Evolutionary conservation across 2,797 vertebrate species (phyloP).

Genomic region (Chiloscyllium punctatum): DNA sequence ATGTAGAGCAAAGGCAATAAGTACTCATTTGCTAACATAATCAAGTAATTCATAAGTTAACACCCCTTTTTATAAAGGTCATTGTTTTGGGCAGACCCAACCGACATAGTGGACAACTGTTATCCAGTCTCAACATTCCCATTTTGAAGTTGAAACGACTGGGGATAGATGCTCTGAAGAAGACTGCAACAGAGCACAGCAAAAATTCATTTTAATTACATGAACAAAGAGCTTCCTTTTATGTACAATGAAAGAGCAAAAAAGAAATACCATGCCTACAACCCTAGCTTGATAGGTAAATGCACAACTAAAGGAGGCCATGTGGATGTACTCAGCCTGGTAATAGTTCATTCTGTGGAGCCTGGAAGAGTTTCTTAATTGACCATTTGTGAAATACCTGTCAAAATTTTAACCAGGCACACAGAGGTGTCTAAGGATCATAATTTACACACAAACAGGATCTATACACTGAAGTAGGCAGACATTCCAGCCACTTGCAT

Average conservation of each 20-base stretch:
- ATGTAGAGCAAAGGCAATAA: not conserved
- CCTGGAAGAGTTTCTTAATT: not conserved
- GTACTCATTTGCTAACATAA: not conserved
- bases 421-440: not conserved
- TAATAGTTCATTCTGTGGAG: not conserved
- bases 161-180: not conserved
- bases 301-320: not conserved
- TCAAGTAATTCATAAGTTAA: not conserved
- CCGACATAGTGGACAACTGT: not conserved
- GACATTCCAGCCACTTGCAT: not conserved
- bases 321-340: too few relatives aligned
- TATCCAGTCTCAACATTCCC: not conserved
- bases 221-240: not conserved
- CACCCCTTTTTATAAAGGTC: not conserved
- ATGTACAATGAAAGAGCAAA: not conserved
- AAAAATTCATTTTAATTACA: not conserved
- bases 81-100: not conserved
- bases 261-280: not conserved
- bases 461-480: not conserved
- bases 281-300: not conserved
- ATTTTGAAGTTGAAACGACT: not conserved
- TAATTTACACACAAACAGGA: not conserved
- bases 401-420: not conserved
- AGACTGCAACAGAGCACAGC: not conserved
- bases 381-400: not conserved